These are phyloP conservation scores for Asobara japonica DNA, from an alignment of 1,140 invertebrate species.

Conservation along the genomic window DNA sequence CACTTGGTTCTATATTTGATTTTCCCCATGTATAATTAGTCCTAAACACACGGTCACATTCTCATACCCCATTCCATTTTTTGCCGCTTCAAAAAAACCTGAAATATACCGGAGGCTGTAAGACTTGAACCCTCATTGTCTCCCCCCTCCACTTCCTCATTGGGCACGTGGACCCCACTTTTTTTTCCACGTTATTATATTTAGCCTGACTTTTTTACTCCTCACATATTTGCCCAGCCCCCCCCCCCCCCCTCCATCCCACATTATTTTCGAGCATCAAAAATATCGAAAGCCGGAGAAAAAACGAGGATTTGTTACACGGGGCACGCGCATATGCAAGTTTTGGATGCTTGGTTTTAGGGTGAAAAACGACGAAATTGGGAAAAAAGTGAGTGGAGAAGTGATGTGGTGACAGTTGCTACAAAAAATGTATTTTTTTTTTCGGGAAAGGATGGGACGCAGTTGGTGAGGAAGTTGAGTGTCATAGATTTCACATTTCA, in stretches of 20 bases:
- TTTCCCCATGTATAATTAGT: neutral
- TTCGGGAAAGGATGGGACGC: neutral
- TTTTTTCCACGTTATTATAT: conserved; percentile 5
- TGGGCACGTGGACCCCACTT: neutral
- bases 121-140: neutral
- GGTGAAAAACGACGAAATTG: neutral
- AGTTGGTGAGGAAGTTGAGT: conserved; percentile 8
- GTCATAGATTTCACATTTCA: conserved; percentile 6
- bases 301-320: conserved; percentile 7
- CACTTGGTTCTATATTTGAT: neutral
- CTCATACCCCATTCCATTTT: neutral
- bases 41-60: neutral
- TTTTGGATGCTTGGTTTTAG: conserved; percentile 13
- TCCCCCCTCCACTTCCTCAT: neutral
- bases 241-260: conserved; percentile 2
- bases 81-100: neutral
- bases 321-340: conserved; percentile 1
- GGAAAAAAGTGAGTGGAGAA: conserved; percentile 1
- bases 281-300: neutral
- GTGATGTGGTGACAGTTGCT: neutral
- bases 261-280: conserved; percentile 15
- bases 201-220: conserved; percentile 5
- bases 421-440: conserved; percentile 3
- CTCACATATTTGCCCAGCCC: conserved; percentile 11
- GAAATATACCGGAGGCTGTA: neutral